Conservation (phyloP, 2,113 vertebrate species). For the Tapirus terrestris region DNA sequence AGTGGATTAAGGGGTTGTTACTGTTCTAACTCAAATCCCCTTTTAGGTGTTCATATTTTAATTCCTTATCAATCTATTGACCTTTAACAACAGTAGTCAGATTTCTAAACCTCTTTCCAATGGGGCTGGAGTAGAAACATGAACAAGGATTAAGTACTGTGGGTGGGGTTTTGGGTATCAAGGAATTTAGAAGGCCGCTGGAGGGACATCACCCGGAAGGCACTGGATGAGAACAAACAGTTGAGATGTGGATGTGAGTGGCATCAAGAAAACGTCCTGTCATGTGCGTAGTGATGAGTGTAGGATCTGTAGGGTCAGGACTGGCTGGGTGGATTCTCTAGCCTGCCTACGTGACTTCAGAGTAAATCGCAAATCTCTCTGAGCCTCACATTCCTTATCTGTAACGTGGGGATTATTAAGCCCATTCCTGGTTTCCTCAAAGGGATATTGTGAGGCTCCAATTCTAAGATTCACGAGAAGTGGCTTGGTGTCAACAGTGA, state of each 20-base stretch:
- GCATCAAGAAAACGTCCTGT: neutral
- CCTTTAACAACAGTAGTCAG: neutral
- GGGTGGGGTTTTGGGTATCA: neutral
- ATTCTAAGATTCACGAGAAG: neutral
- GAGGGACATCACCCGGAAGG: neutral
- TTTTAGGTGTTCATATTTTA: constrained; percentile 4
- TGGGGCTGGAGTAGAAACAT: neutral
- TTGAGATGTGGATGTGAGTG: neutral
- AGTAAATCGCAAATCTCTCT: neutral
- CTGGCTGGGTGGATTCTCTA: neutral
- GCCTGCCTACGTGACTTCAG: neutral
- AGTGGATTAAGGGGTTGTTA: neutral
- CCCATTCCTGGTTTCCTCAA: neutral
- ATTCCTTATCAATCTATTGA: neutral
- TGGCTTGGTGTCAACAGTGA: neutral
- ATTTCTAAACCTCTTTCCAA: constrained; percentile 43
- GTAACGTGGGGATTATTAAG: neutral
- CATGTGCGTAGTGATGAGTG: neutral
- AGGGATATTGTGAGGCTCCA: neutral
- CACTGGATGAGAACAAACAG: neutral
- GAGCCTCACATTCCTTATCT: neutral
- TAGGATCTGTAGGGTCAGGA: neutral
- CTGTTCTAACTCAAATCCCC: neutral
- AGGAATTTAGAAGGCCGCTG: neutral
- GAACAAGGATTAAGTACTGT: neutral